phyloP scores from a whole-genome alignment of 2,888 invertebrate species.

The Dysmachus trigonus region DNA sequence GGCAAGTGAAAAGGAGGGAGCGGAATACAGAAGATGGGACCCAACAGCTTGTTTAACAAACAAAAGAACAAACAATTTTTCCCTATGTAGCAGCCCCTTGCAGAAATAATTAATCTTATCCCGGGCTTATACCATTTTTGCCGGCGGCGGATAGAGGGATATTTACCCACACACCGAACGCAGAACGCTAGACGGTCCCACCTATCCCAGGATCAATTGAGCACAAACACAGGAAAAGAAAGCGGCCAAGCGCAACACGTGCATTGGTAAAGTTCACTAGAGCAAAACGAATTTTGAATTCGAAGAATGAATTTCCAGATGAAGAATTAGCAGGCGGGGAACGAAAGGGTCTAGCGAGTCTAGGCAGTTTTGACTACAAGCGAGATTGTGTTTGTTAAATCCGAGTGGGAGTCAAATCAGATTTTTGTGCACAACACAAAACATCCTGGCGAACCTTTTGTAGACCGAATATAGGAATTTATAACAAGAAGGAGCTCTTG shows the following conservation, averaged over 20 bases:
- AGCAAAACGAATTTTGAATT: constrained; percentile 49
- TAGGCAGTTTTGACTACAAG: background rate
- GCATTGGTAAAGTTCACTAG: constrained; percentile 49
- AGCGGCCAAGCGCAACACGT: constrained; percentile 49
- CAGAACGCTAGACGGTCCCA: background rate
- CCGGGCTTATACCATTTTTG: constrained; percentile 37
- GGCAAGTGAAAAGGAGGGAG: background rate
- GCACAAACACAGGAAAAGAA: constrained; percentile 29
- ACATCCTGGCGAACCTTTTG: background rate
- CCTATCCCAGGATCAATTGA: constrained; percentile 10
- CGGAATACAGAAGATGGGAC: background rate
- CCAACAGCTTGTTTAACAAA: constrained; percentile 39
- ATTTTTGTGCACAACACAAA: background rate
- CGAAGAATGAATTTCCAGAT: constrained; percentile 49
- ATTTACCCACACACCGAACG: constrained; percentile 14
- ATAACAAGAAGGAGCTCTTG: background rate
- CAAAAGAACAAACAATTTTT: constrained; percentile 35
- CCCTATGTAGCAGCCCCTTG: constrained; percentile 37
- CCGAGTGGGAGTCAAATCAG: background rate
- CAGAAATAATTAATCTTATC: constrained; percentile 49
- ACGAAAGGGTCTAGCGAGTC: background rate
- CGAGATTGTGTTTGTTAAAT: background rate
- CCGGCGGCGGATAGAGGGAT: constrained; percentile 32
- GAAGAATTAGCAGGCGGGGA: constrained; percentile 42
- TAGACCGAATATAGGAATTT: background rate